Conservation (phyloP, 2,113 vertebrate species). For the Melozone crissalis region DNA sequence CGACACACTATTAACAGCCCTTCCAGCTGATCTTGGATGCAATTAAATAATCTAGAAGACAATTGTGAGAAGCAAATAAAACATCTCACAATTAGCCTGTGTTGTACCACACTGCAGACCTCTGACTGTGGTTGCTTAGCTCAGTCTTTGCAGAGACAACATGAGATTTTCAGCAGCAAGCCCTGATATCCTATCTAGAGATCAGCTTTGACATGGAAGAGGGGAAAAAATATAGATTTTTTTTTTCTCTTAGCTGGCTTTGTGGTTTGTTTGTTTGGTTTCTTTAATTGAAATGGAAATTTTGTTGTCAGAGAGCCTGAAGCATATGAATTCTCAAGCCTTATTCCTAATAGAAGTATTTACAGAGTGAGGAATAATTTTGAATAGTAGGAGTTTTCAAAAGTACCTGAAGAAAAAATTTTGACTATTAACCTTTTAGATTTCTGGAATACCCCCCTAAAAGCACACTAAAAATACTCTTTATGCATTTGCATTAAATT, state of each 20-base stretch:
- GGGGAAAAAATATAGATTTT: background rate
- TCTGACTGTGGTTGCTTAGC: background rate
- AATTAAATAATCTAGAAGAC: background rate
- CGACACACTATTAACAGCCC: background rate
- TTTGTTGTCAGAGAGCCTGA: background rate
- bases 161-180: background rate
- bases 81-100: background rate
- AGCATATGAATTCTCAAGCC: background rate
- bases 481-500: background rate
- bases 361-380: background rate
- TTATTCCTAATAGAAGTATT: background rate
- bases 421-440: background rate
- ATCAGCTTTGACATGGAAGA: background rate
- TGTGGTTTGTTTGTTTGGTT: background rate
- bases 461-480: background rate
- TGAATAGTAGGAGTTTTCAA: background rate
- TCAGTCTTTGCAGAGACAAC: background rate
- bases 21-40: background rate
- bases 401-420: background rate
- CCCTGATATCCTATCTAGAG: background rate
- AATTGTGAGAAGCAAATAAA: background rate
- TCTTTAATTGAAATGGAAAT: conserved; percentile 13
- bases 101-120: background rate
- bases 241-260: background rate
- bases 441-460: background rate